Conservation (phyloP, 2,888 invertebrate species). For the Aplocera efformata region DNA sequence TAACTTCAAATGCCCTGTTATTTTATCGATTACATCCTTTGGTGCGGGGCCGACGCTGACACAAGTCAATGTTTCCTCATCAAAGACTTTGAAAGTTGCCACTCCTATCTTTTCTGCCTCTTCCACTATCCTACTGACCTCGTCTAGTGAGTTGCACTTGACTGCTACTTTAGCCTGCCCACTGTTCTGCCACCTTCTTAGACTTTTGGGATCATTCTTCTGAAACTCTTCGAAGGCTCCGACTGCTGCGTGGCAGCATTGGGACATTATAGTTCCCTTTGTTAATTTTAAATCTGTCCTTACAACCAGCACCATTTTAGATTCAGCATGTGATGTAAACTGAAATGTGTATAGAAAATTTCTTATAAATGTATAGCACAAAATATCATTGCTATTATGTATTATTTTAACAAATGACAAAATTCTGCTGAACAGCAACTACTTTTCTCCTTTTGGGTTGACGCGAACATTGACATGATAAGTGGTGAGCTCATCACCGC, state of each 20-base stretch:
- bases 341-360: slow-evolving; percentile 30
- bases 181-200: slow-evolving; percentile 77
- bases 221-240: slow-evolving; percentile 86
- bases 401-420: too few species aligned
- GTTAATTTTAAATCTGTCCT: slow-evolving; percentile 94
- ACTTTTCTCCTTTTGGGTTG: too few species aligned
- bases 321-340: slow-evolving; percentile 67
- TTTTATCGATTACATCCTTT: slow-evolving; percentile 83
- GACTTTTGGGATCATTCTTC: slow-evolving; percentile 76
- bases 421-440: too few species aligned
- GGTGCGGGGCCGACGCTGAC: slow-evolving; percentile 93
- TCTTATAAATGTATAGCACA: too few species aligned
- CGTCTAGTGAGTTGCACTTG: slow-evolving; percentile 85
- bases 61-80: slow-evolving; percentile 93
- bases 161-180: slow-evolving; percentile 92
- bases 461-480: too few species aligned
- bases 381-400: too few species aligned
- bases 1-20: slow-evolving; percentile 91
- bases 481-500: too few species aligned
- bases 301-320: slow-evolving; percentile 90
- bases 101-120: slow-evolving; percentile 84
- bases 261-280: slow-evolving; percentile 94
- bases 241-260: slow-evolving; percentile 93
- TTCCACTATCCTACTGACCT: slow-evolving; percentile 82
- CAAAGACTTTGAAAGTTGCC: slow-evolving; percentile 85